These are phyloP conservation scores for Menidia menidia DNA, from an alignment of 2,797 vertebrate species.

Conservation along the genomic window DNA sequence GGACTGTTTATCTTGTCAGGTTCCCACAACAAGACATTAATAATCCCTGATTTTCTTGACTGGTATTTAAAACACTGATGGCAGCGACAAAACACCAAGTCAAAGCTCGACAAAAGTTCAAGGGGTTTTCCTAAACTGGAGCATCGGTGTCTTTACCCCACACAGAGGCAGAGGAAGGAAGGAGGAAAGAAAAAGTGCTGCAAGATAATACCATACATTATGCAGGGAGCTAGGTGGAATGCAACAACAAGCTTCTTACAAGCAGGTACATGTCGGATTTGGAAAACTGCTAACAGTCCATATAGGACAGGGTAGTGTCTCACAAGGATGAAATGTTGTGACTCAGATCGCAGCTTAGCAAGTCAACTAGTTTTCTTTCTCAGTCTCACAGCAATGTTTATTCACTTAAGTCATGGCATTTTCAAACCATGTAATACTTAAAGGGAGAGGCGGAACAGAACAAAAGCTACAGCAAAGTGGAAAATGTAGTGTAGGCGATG, in stretches of 20 bases:
- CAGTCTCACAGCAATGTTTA: neutral
- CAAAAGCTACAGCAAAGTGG: conserved; percentile 19
- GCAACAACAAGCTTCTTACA: conserved; percentile 80
- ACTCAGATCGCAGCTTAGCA: conserved; percentile 9
- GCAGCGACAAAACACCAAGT: conserved; percentile 30
- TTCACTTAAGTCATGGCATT: conserved; percentile 19
- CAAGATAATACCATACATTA: conserved; percentile 77
- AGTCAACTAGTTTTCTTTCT: neutral
- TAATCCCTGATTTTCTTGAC: neutral
- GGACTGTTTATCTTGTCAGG: neutral
- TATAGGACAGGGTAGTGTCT: conserved; percentile 37
- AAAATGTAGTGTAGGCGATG: conserved; percentile 2
- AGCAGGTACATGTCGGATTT: conserved; percentile 72
- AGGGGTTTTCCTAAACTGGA: conserved; percentile 68
- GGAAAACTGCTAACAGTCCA: conserved; percentile 56
- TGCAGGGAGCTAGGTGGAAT: conserved; percentile 74
- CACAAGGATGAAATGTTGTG: conserved; percentile 26
- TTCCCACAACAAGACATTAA: neutral
- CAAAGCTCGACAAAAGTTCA: conserved; percentile 27
- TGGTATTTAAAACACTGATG: neutral
- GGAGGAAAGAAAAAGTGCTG: conserved; percentile 49
- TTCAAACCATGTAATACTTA: conserved; percentile 17
- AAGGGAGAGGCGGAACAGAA: conserved; percentile 22
- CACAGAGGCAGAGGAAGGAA: conserved; percentile 56
- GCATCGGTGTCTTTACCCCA: conserved; percentile 70